These are phyloP conservation scores for Wiebesia pumilae DNA, from an alignment of 1,140 invertebrate species.

Conservation along the genomic window DNA sequence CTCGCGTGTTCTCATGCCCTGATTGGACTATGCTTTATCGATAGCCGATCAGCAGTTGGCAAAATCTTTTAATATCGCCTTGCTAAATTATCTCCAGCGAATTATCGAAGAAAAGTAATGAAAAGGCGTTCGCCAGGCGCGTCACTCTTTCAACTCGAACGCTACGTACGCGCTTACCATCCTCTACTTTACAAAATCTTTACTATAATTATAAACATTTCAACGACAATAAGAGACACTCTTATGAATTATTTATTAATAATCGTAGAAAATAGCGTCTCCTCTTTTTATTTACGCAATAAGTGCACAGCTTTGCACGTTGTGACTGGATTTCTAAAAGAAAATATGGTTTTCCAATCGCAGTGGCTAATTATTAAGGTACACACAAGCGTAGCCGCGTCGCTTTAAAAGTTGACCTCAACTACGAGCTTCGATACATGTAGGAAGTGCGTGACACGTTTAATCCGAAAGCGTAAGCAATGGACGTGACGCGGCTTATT, in stretches of 20 bases:
- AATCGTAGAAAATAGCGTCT: no score
- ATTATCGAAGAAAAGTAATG: not conserved
- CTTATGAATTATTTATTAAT: no score
- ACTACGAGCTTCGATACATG: not conserved
- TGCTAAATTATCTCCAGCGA: not conserved
- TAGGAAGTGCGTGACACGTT: conserved; percentile 20
- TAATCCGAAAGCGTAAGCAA: not conserved
- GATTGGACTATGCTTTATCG: conserved; percentile 10
- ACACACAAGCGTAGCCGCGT: not conserved
- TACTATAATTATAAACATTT: not conserved
- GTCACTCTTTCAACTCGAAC: not conserved
- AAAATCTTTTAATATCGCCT: no score
- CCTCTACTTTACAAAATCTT: not conserved
- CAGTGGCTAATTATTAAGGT: not conserved
- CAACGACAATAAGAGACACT: no score
- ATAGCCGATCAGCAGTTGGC: no score
- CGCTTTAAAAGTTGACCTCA: not conserved
- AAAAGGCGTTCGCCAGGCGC: not conserved
- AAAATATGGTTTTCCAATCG: not conserved
- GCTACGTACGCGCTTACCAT: not conserved
- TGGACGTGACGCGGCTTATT: conserved; percentile 9
- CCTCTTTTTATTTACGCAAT: not conserved
- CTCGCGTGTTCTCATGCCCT: not conserved
- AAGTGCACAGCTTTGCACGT: not conserved
- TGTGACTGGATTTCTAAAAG: not conserved